phyloP scores from a whole-genome alignment of 2,797 vertebrate species.

The Enteromius anoplus region DNA sequence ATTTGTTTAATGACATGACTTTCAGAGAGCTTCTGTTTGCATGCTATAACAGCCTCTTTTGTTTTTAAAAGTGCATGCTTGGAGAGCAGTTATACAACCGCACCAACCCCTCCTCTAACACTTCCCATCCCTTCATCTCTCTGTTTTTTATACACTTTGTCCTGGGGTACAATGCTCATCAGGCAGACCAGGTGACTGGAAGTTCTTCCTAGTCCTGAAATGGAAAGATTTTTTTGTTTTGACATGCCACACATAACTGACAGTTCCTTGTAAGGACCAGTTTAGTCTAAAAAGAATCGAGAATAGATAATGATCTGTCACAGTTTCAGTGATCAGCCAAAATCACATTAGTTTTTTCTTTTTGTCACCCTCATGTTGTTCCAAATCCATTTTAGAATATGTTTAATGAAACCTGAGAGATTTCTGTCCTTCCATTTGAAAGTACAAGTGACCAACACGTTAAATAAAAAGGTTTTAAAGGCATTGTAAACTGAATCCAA shows the following conservation, averaged over 20 bases:
- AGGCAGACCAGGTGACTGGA: slow-evolving; percentile 31
- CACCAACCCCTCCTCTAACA: slow-evolving; percentile 30
- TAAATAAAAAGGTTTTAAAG: not conserved
- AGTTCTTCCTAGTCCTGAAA: slow-evolving; percentile 9
- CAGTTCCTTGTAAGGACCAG: slow-evolving; percentile 7
- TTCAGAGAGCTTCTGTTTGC: slow-evolving; percentile 18
- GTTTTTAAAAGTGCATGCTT: slow-evolving; percentile 52
- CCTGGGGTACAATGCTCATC: slow-evolving; percentile 8
- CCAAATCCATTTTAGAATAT: not conserved
- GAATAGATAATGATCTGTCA: not conserved
- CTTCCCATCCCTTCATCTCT: slow-evolving; percentile 9
- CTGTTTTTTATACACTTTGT: not conserved
- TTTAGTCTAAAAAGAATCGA: not conserved
- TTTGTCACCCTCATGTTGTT: not conserved
- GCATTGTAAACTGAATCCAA: not conserved
- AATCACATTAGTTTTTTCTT: not conserved
- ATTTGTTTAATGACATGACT: not conserved
- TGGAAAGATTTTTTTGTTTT: slow-evolving; percentile 19
- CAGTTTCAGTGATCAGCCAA: not conserved
- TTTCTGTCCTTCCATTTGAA: not conserved
- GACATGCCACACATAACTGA: slow-evolving; percentile 27
- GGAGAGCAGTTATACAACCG: slow-evolving; percentile 56
- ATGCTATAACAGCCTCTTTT: slow-evolving; percentile 41
- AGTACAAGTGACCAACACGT: not conserved
- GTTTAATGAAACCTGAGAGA: not conserved